Base-by-base conservation (phyloP, 2,888 invertebrate species). In the Drosophila buzzatii region DNA sequence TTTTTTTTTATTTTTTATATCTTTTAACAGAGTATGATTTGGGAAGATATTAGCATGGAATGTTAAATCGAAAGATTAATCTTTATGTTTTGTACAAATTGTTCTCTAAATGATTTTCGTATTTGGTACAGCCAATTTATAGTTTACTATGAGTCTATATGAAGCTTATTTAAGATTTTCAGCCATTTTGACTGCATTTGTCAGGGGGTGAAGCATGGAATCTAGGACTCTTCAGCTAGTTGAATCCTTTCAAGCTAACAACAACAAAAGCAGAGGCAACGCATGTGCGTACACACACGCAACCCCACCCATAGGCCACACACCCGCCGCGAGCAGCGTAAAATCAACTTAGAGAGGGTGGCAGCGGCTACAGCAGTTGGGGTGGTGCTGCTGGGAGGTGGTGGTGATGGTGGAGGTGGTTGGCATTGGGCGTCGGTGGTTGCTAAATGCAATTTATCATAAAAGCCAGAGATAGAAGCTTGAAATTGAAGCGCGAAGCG, bases 391-490 rank as follows among this genome's bases (percentile, higher is more conserved):
- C 44, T 33, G 47, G 57, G 42, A 37, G 69, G 51, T 60, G 61
- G 70, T 42, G 84, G 72, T 71, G 79, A 75, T 70, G 63, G 52
- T 58, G 66, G 53, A 35, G 45, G 66, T 47, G 65, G 58, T 63
- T 56, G 74, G 53, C 53, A 56, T 72, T 62, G 72, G 73, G 83
- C 63, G 70, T 81, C 64, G 89, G 90, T 87, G 90, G 87, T 90
- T 78, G 87, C 74, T 90, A 87, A 89, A 87, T 87, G 87, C 90
- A 88, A 88, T 88, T 88, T 89, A 88, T 88, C 87, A 90, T 90
- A 90, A 90, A 85, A 84, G 70, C 60, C 64, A 74, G 64, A 82
- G 73, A 74, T 81, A 76, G 74, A 82, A 77, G 85, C 79, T 82
- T 70, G 84, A 88, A 89, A 83, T 88, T 88, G 81, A 83, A 83